A percentile compares a stretch with the other conserved stretches of the same genome.
These are phyloP conservation scores for Prorops nasuta DNA, from an alignment of 1,140 invertebrate genomes.

Conservation along the genomic window DNA sequence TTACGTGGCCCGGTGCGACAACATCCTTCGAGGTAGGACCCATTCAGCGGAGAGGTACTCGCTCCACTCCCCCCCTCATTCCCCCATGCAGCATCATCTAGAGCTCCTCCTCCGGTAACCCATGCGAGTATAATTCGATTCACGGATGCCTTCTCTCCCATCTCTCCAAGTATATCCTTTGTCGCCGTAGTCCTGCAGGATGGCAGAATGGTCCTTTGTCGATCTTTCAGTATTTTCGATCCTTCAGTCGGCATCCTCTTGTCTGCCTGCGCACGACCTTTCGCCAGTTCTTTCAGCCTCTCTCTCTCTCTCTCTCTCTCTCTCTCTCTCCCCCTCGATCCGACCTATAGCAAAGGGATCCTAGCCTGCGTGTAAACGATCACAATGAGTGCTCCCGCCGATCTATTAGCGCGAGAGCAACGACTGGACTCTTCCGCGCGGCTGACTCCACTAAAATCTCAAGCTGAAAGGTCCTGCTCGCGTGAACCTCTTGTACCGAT, in stretches of 20 bases:
- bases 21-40: slow-evolving; percentile 25
- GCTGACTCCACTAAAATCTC: slow-evolving; percentile 11
- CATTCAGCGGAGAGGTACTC: slow-evolving; percentile 19
- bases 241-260: slow-evolving; percentile 11
- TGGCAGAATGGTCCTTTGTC: neutral
- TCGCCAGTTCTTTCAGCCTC: neutral
- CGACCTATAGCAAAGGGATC: no score
- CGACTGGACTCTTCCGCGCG: slow-evolving; percentile 28
- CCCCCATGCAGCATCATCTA: slow-evolving; percentile 4
- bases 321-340: no score
- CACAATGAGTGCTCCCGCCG: slow-evolving; percentile 34
- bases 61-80: neutral
- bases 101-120: slow-evolving; percentile 24
- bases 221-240: no score
- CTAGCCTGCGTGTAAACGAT: no score
- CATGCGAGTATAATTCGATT: slow-evolving; percentile 51
- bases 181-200: slow-evolving; percentile 17
- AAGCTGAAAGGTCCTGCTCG: no score
- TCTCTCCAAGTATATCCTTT: slow-evolving; percentile 19
- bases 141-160: slow-evolving; percentile 22
- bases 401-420: slow-evolving; percentile 50
- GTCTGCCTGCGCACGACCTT: slow-evolving; percentile 9
- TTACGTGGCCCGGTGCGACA: slow-evolving; percentile 46
- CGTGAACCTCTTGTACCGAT: no score
- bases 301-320: neutral